These are phyloP conservation scores for Arbacia lixula DNA, from an alignment of 53 echinoderm and acorn worm species.

Conservation along the genomic window DNA sequence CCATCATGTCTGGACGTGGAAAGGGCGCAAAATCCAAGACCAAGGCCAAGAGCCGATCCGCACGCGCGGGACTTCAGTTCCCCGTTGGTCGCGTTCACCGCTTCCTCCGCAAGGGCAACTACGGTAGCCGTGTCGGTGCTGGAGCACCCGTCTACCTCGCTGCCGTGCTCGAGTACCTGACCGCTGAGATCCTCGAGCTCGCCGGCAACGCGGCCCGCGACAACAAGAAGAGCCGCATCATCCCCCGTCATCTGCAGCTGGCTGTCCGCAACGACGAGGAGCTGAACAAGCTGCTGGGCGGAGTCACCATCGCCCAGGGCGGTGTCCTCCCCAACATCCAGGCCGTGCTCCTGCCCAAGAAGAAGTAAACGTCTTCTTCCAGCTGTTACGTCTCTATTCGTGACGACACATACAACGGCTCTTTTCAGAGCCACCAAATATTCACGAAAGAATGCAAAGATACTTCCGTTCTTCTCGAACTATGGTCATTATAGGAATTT, in stretches of 20 bases:
- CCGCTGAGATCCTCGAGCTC: constrained; percentile 82
- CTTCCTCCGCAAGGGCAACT: too few species aligned
- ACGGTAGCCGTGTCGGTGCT: too few species aligned
- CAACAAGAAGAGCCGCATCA: constrained; percentile 87
- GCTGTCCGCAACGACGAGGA: constrained; percentile 89
- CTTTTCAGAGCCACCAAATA: constrained; percentile 88
- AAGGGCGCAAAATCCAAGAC: constrained; percentile 24
- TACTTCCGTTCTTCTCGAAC: background rate
- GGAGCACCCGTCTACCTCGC: too few species aligned
- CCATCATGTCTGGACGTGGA: too few species aligned
- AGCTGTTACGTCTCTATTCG: background rate
- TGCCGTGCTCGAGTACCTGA: too few species aligned
- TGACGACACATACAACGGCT: constrained; percentile 73
- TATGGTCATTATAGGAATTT: too few species aligned
- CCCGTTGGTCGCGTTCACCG: too few species aligned
- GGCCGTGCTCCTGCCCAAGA: constrained; percentile 79
- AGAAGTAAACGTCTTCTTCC: constrained; percentile 37
- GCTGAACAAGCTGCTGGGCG: constrained; percentile 73
- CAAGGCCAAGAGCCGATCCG: constrained; percentile 78
- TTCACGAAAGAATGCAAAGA: constrained; percentile 44
- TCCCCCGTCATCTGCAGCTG: constrained; percentile 80
- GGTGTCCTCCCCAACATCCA: constrained; percentile 93
- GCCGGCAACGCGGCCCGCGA: constrained; percentile 89
- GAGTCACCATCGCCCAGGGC: constrained; percentile 88
- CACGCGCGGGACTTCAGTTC: constrained; percentile 78